Evolutionary conservation across 1,140 invertebrate species (phyloP).

Genomic region (Magallana gigas): DNA sequence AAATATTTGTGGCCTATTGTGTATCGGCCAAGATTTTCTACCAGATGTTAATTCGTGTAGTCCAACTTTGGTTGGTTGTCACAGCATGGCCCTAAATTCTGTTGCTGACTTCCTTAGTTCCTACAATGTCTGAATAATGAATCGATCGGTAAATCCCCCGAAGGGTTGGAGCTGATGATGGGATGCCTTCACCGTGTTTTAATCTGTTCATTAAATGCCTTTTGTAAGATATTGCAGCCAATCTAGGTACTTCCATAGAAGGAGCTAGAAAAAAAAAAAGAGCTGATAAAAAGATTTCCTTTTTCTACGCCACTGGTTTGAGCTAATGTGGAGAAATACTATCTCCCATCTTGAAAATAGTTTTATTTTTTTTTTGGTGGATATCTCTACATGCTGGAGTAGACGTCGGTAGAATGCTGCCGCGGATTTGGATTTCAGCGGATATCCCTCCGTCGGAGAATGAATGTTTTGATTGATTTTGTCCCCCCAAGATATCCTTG

Average conservation of each 20-base stretch:
- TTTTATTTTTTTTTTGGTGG: not conserved
- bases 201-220: slow-evolving; percentile 30
- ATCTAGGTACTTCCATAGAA: not conserved
- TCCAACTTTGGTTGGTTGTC: not conserved
- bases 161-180: not conserved
- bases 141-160: slow-evolving; percentile 10
- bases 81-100: not conserved
- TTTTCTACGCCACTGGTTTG: not conserved
- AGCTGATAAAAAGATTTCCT: slow-evolving; percentile 21
- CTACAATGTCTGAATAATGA: not conserved
- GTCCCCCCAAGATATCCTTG: not conserved
- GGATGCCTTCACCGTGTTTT: not conserved
- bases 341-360: not conserved
- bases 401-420: not conserved
- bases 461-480: not conserved
- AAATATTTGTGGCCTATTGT: too few relatives aligned
- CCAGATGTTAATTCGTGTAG: not conserved
- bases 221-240: slow-evolving; percentile 15
- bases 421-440: not conserved
- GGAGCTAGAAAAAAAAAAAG: not conserved
- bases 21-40: not conserved
- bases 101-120: not conserved
- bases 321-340: not conserved
- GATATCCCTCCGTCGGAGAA: not conserved
- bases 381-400: not conserved